Evolutionary conservation across 2,797 vertebrate species (phyloP).

Genomic region (Clarias fuscus): DNA sequence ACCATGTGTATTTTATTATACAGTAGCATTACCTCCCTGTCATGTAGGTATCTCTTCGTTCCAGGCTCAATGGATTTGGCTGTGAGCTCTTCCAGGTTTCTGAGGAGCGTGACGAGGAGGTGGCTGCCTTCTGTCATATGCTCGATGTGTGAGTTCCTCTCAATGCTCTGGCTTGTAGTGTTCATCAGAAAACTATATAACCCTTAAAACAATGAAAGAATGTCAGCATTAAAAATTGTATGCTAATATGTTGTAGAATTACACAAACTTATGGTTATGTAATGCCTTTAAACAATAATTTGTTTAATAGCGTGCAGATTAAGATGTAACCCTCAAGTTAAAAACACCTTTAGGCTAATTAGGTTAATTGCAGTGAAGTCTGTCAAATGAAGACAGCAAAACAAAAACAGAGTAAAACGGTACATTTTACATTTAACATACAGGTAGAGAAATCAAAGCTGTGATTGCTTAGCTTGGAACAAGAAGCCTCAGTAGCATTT

Average conservation of each 20-base stretch:
- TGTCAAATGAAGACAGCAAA: neutral
- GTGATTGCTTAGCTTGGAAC: neutral
- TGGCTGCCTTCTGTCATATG: slow-evolving; percentile 96
- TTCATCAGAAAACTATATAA: neutral
- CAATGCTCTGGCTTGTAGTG: neutral
- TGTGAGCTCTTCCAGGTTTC: slow-evolving; percentile 94
- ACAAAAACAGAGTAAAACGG: neutral
- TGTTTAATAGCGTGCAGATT: neutral
- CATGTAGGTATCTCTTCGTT: slow-evolving; percentile 72
- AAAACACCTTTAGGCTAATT: neutral
- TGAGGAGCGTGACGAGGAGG: slow-evolving; percentile 93
- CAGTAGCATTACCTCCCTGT: slow-evolving; percentile 33
- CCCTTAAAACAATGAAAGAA: neutral
- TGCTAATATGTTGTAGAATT: neutral
- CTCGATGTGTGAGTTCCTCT: slow-evolving; percentile 87
- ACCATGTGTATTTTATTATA: neutral
- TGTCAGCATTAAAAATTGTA: neutral
- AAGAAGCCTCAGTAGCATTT: neutral
- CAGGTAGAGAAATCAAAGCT: neutral
- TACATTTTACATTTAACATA: neutral
- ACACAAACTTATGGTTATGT: neutral
- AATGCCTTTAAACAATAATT: neutral
- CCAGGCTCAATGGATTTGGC: slow-evolving; percentile 69
- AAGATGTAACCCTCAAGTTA: neutral
- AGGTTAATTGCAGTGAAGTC: neutral